phyloP scores from a whole-genome alignment of 2,113 vertebrate species.

The Circaetus gallicus region DNA sequence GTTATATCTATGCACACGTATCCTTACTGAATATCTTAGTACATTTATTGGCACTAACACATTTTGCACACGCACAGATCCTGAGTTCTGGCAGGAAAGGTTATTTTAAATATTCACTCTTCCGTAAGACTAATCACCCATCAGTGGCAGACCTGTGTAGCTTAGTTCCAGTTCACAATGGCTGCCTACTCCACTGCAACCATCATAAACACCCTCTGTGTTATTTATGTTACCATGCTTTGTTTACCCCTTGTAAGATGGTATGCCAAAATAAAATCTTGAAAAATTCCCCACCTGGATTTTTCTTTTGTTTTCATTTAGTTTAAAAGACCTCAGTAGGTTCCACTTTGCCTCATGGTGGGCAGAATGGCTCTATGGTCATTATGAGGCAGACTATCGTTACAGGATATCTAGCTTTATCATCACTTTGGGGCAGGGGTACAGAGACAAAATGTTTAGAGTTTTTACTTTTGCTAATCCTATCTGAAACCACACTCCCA shows the following conservation, averaged over 20 bases:
- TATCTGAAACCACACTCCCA: not conserved
- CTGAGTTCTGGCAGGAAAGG: not conserved
- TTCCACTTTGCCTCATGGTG: not conserved
- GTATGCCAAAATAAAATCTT: not conserved
- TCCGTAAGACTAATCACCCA: not conserved
- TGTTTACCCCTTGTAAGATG: not conserved
- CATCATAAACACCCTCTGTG: not conserved
- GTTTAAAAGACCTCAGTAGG: not conserved
- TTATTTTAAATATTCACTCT: not conserved
- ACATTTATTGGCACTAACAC: not conserved
- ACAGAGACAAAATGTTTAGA: not conserved
- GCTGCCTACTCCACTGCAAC: not conserved
- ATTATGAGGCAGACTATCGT: not conserved
- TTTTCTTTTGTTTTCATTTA: not conserved
- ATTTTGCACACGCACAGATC: not conserved
- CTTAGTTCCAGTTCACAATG: not conserved
- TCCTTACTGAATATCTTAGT: not conserved
- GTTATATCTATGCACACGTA: not conserved
- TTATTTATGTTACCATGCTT: not conserved
- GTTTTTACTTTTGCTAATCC: not conserved
- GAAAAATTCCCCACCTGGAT: not conserved
- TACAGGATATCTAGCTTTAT: not conserved
- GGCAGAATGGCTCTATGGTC: rapidly evolving
- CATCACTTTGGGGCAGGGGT: not conserved
- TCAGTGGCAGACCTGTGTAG: not conserved